A percentile compares a stretch with the other conserved stretches of the same genome.
These are phyloP conservation scores for Cremastinae sp. DNA, from an alignment of 2,888 invertebrate species.

Conservation along the genomic window DNA sequence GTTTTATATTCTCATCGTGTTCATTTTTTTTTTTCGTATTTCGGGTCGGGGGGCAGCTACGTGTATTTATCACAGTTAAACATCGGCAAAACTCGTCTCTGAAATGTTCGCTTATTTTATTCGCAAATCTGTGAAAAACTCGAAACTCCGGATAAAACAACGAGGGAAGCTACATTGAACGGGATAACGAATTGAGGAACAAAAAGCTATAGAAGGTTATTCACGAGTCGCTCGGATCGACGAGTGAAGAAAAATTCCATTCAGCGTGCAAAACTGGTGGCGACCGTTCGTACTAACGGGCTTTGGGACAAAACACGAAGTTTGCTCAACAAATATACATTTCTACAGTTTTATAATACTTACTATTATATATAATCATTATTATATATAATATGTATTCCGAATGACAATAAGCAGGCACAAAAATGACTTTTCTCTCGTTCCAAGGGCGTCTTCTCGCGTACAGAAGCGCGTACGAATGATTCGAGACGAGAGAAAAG, in stretches of 20 bases:
- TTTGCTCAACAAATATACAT: constrained; percentile 5
- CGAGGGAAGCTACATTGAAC: too few species aligned
- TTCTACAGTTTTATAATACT: constrained; percentile 35
- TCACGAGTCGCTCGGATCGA: constrained; percentile 14
- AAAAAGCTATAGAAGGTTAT: background rate
- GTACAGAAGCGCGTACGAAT: background rate
- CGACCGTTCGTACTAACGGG: constrained; percentile 23
- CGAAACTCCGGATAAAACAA: background rate
- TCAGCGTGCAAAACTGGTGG: constrained; percentile 27
- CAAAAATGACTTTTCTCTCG: background rate
- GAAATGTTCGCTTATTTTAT: constrained; percentile 12
- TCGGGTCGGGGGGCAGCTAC: constrained; percentile 30
- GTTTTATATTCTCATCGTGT: constrained; percentile 36
- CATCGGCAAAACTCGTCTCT: constrained; percentile 37
- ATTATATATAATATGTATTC: constrained; percentile 28
- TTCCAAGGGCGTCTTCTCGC: constrained; percentile 1
- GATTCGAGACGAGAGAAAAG: background rate
- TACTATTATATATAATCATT: constrained; percentile 30
- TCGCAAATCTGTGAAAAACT: constrained; percentile 48
- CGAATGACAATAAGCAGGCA: background rate
- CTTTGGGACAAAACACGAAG: constrained; percentile 4
- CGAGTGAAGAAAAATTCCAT: constrained; percentile 16
- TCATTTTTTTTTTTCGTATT: constrained; percentile 40
- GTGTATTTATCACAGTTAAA: constrained; percentile 54
- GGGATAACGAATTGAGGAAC: background rate